Base-by-base conservation (phyloP, 2,797 vertebrate species). In the Enteromius fasciolatus region DNA sequence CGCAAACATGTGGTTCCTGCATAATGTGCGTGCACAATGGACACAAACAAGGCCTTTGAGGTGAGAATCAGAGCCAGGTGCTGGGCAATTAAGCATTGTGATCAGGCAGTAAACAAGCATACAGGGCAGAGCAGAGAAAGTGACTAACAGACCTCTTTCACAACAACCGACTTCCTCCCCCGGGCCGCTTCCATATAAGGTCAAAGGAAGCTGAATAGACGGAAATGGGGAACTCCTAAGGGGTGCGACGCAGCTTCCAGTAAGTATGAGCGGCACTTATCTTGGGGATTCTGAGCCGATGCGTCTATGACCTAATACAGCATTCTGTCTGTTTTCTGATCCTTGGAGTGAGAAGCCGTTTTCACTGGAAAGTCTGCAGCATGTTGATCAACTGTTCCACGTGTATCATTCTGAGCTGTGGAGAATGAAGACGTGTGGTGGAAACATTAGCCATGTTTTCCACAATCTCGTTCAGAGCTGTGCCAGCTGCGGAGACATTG, bases 131-230 rank as follows among this genome's bases (percentile, higher is more conserved):
- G 6, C 8, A 75, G 20, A 74, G 68, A 78, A 76, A 11, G 64
- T 83, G 81, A 79, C 76, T 80, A 86, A 86, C 57, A 63, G 23
- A 39, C 41, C 33, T 84, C 75, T 76, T 77, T 70, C 68, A 59
- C 81, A 83, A 73, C 63, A 75, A 66, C 63, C 1, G 15, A 82
- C 76, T 83, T 76, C 78, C 64, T 76, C 70, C 75, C 63, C 20
- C 7, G 7, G 20, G 17, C 31, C 0, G 3, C 36, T 12, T n/a
- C 83, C 83, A 50, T 81, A 64, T 76, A 70, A 50, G 79, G 83
- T 9, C 73, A 81, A 31, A 70, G 78, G 83, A 84, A 80, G 78
- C 33, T 50, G 9, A 48, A 36, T n/a, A 48, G 1, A 59, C 52
- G 52, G 50, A 84, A 68, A 28, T 64, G 72, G 78, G 76, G 72